Evolutionary conservation across 2,113 vertebrate genomes (phyloP), one percentile per base, ranked within the genome.

Genomic region (Ibidorhyncha struthersii): DNA sequence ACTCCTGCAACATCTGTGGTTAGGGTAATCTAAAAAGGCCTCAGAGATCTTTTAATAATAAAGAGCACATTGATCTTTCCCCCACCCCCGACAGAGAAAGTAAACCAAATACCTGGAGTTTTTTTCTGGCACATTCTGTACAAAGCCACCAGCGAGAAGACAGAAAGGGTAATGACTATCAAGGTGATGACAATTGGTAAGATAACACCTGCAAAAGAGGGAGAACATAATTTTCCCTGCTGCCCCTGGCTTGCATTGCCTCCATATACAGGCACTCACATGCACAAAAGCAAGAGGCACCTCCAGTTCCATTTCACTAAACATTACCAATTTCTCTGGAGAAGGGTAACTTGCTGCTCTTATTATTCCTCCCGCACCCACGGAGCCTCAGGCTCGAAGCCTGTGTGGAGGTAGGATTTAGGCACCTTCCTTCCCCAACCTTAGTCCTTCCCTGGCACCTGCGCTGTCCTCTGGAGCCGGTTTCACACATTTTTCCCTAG

Each of bases 61-160:
- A 83, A 80, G 80, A 62, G 6, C 43, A 59, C 20, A 16, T 23
- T 45, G 30, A 56, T 69, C 30, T 69, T 38, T 4, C 15, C 4
- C 4, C 4, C 9, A 3, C 4, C 17, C 4, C 2, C 3, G 8
- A 7, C 32, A 8, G 13, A 76, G 63, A 69, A 93, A 82, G 29
- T 23, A 59, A 89, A 81, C 25, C 58, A 80, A 85, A 80, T 97
- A 98, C 98, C 98, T 97, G 97, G 98, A 36, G 98, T 96, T 97
- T 96, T 98, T 94, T 97, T 98, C 96, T 97, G 95, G 92, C 98
- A 98, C 93, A 98, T 97, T 92, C 96, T 98, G 86, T 98, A 98
- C 85, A 98, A 96, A 85, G 97, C 97, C 95, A 98, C 98, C 77
- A 98, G 94, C 15, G 73, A 96, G 96, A 98, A 98, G 61, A 97